Percentiles rank a stretch among this genome's conserved stretches.
Conservation (phyloP, 2,888 invertebrate species). For the Ferdinandea cuprea region DNA sequence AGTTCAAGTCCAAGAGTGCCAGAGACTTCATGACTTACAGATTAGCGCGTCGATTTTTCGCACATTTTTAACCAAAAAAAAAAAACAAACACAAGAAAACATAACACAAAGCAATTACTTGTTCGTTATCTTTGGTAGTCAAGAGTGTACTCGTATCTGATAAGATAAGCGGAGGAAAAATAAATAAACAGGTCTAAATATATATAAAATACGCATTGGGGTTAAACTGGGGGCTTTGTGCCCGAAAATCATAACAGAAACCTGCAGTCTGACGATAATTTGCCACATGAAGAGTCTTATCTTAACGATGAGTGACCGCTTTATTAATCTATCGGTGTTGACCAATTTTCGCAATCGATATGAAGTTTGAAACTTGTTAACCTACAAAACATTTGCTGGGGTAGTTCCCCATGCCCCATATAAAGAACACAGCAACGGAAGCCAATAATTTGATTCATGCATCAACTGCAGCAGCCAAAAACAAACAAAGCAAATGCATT, state of each 20-base stretch:
- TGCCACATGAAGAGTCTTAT: neutral
- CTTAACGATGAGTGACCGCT: neutral
- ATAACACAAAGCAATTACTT: neutral
- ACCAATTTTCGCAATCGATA: slow-evolving; percentile 11
- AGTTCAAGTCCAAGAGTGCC: slow-evolving; percentile 9
- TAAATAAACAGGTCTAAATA: slow-evolving; percentile 10
- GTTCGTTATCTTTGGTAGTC: slow-evolving; percentile 38
- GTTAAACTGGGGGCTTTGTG: slow-evolving; percentile 21
- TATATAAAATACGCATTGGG: neutral
- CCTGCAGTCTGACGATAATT: slow-evolving; percentile 6
- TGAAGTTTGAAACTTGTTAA: too few relatives aligned
- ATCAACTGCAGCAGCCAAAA: slow-evolving; percentile 14
- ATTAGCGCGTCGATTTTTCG: slow-evolving; percentile 27
- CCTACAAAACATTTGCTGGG: too few relatives aligned
- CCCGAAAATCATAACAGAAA: slow-evolving; percentile 5
- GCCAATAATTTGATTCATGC: slow-evolving; percentile 44
- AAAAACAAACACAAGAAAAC: neutral
- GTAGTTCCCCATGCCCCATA: neutral
- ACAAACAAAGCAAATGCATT: neutral
- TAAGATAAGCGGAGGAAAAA: slow-evolving; percentile 39
- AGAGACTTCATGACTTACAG: slow-evolving; percentile 3
- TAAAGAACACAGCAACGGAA: slow-evolving; percentile 41
- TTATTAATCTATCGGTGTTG: neutral
- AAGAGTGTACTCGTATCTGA: slow-evolving; percentile 27
- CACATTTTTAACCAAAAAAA: neutral